These are phyloP conservation scores for Epinephelus awoara DNA, from an alignment of 2,797 vertebrate species.

Conservation along the genomic window DNA sequence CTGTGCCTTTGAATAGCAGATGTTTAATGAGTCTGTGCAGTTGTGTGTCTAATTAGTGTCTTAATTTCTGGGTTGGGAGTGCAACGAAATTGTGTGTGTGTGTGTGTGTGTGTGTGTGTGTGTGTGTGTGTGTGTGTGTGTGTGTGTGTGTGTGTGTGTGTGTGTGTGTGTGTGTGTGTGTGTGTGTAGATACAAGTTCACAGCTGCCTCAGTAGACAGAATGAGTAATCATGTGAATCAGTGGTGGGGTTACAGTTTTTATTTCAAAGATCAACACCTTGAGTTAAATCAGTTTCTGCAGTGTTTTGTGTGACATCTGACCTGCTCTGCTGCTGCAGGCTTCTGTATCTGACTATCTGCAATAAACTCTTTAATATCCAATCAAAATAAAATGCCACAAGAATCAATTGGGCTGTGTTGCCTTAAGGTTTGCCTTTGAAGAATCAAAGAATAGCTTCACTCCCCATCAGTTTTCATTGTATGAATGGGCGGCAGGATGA, in stretches of 20 bases:
- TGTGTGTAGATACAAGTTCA: not conserved
- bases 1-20: constrained; percentile 33
- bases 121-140: not conserved
- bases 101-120: not conserved
- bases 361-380: not conserved
- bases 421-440: not conserved
- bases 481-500: not conserved
- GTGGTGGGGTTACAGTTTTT: not conserved
- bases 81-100: not conserved
- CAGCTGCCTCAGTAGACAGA: not conserved
- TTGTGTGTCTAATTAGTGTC: not conserved
- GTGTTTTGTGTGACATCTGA: not conserved
- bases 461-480: no score
- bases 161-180: not conserved
- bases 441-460: not conserved
- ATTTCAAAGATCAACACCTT: not conserved
- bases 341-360: not conserved
- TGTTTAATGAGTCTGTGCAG: constrained; percentile 17
- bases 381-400: not conserved
- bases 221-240: not conserved
- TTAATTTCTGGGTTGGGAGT: not conserved
- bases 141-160: not conserved
- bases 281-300: not conserved
- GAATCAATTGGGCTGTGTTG: not conserved
- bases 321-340: not conserved